Base-by-base conservation (phyloP, 2,797 vertebrate species). In the Gymnothorax javanicus region DNA sequence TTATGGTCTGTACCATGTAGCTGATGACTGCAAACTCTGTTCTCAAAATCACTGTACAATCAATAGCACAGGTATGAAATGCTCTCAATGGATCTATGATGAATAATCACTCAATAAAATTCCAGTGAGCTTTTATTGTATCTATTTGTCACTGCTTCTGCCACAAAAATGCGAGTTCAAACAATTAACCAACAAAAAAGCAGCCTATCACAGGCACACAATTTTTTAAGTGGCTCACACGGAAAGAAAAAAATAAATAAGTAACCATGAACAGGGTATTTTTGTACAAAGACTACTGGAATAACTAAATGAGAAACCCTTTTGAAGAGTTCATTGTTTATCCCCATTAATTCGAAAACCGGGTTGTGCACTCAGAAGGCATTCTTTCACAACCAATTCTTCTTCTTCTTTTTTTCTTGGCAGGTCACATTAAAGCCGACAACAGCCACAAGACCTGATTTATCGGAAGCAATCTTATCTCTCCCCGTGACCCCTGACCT, bases 21-120 rank as follows among this genome's bases (percentile, higher is more conserved):
- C 75, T 91, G 88, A 84, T 85, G 71, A 82, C 25, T 77, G 33
- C 54, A 58, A 77, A 84, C 84, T 83, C 91, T 91, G 91, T 87
- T 91, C 87, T 93, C 91, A 93, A 91, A 90, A 92, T 90, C 87
- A 88, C 91, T 90, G 89, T 84, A 89, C 75, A 79, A 59, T 82
- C 81, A 82, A 25, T n/a, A 82, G 81, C 81, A 56, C 20, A 43
- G 0, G 57, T 23, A 57, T 27, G 50, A 79, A 86, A 77, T 77
- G 57, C 27, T 79, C 85, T 59, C 27, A 75, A 75, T n/a, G 86
- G 82, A 59, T 82, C 82, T 43, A 84, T 90, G 88, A 94, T 84
- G 86, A 90, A 90, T 90, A 91, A 91, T 92, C 87, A 91, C 85
- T 86, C 85, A 86, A 79, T 82, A 89, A 79, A 73, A 92, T 93